Conservation (phyloP, 2,888 invertebrate genomes). For the Scelioninae gen. 2 region DNA sequence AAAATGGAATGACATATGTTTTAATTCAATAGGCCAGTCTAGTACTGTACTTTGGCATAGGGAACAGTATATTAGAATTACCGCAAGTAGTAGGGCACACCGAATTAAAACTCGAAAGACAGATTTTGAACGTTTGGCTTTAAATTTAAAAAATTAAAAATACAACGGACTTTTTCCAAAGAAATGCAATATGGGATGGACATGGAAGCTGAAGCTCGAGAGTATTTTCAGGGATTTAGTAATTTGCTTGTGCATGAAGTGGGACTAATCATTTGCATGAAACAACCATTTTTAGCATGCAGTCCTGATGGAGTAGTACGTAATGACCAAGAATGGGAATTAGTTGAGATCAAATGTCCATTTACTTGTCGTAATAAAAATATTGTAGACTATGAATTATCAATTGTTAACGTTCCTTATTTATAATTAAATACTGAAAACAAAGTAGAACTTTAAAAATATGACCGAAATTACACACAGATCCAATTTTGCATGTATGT, state of each 20-base stretch:
- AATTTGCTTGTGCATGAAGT: conserved; percentile 1
- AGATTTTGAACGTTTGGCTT: conserved; percentile 9
- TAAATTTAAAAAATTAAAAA: conserved; percentile 6
- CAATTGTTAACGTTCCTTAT: not conserved
- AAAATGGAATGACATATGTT: conserved; percentile 36
- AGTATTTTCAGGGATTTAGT: not conserved
- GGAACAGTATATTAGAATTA: conserved; percentile 15
- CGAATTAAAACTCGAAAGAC: conserved; percentile 6
- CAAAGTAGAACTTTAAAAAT: conserved; percentile 1
- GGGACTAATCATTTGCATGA: too few relatives aligned
- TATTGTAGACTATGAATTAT: conserved; percentile 2
- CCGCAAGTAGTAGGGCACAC: conserved; percentile 20
- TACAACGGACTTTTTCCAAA: not conserved
- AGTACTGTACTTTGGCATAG: conserved; percentile 10
- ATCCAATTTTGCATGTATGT: conserved; percentile 40
- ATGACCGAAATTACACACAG: conserved; percentile 1
- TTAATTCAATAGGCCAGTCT: conserved; percentile 26
- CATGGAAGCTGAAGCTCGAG: not conserved
- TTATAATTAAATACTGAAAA: conserved; percentile 1
- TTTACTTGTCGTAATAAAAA: conserved; percentile 9
- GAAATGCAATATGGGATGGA: not conserved
- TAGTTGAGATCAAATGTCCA: conserved; percentile 5
- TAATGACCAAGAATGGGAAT: conserved; percentile 5
- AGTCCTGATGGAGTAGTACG: too few relatives aligned
- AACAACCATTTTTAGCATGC: too few relatives aligned